Conservation (phyloP, 1,140 invertebrate genomes). For the Laodelphax striatellus region DNA sequence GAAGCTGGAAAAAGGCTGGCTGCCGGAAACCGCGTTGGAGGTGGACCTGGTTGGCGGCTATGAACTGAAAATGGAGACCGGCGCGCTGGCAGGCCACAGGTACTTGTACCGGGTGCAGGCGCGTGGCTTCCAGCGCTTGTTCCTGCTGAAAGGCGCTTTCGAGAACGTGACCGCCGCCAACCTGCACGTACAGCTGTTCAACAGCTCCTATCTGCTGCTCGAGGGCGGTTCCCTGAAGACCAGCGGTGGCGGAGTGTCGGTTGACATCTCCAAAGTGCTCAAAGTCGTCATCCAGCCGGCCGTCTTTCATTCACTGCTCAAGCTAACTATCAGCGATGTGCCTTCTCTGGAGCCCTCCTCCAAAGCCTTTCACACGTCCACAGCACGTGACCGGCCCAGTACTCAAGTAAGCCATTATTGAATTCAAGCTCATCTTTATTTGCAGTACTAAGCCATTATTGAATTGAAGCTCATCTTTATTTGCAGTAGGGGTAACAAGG, state of each 20-base stretch:
- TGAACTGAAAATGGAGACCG: slow-evolving; percentile 40
- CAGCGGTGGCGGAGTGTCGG: slow-evolving; percentile 42
- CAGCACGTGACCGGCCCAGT: slow-evolving; percentile 36
- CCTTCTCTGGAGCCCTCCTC: slow-evolving; percentile 38
- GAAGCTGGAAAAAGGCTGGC: slow-evolving; percentile 37
- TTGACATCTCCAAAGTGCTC: slow-evolving; percentile 40
- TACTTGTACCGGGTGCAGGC: slow-evolving; percentile 36
- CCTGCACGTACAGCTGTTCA: slow-evolving; percentile 23
- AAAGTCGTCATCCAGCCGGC: slow-evolving; percentile 43
- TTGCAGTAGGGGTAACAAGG: too few species aligned
- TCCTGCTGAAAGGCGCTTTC: slow-evolving; percentile 40
- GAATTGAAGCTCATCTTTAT: too few species aligned
- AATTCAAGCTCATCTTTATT: too few species aligned
- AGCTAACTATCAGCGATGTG: slow-evolving; percentile 37
- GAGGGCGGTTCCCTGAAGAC: slow-evolving; percentile 42
- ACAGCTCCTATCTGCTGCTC: slow-evolving; percentile 38
- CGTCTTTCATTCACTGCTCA: slow-evolving; percentile 49
- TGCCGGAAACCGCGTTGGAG: slow-evolving; percentile 38
- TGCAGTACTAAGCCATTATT: slow-evolving; percentile 29
- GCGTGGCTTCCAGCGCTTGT: slow-evolving; percentile 34
- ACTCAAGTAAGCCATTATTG: slow-evolving; percentile 36
- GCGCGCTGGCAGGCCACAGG: slow-evolving; percentile 33
- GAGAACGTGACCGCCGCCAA: slow-evolving; percentile 37
- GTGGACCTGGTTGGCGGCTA: slow-evolving; percentile 44
- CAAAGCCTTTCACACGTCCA: slow-evolving; percentile 33